phyloP scores from a whole-genome alignment of 2,888 invertebrate genomes.

The Eupithecia dodoneata region DNA sequence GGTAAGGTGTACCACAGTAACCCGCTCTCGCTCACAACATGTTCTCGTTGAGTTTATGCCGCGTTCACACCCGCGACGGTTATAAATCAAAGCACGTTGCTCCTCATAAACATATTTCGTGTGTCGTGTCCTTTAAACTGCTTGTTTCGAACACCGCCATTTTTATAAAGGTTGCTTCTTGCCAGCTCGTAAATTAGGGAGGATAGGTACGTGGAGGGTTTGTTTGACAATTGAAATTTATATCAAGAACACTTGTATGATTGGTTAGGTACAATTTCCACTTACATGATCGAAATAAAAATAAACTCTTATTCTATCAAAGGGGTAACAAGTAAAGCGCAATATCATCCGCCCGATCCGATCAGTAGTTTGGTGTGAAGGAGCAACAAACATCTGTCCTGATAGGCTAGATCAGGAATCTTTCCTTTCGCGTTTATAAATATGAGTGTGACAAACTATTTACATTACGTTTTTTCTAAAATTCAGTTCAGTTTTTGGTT shows the following conservation, averaged over 20 bases:
- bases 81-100: conserved; percentile 80
- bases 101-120: conserved; percentile 80
- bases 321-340: not conserved
- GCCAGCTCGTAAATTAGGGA: conserved; percentile 39
- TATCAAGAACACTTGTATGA: conserved; percentile 19
- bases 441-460: too few species aligned
- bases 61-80: conserved; percentile 62
- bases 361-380: too few species aligned
- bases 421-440: too few species aligned
- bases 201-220: conserved; percentile 26
- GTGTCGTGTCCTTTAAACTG: conserved; percentile 71
- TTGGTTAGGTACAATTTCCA: not conserved
- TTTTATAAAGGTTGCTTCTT: conserved; percentile 43
- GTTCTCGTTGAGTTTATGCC: conserved; percentile 29
- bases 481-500: too few species aligned
- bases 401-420: too few species aligned
- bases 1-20: not conserved
- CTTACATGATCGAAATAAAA: not conserved
- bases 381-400: too few species aligned
- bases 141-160: conserved; percentile 57
- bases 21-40: conserved; percentile 20
- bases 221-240: conserved; percentile 29
- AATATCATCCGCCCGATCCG: too few species aligned
- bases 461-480: too few species aligned
- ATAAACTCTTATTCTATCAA: not conserved